Evolutionary conservation across 2,797 vertebrate genomes (phyloP), one percentile per base, ranked within the genome.

Genomic region (Uromys caudimaculatus): DNA sequence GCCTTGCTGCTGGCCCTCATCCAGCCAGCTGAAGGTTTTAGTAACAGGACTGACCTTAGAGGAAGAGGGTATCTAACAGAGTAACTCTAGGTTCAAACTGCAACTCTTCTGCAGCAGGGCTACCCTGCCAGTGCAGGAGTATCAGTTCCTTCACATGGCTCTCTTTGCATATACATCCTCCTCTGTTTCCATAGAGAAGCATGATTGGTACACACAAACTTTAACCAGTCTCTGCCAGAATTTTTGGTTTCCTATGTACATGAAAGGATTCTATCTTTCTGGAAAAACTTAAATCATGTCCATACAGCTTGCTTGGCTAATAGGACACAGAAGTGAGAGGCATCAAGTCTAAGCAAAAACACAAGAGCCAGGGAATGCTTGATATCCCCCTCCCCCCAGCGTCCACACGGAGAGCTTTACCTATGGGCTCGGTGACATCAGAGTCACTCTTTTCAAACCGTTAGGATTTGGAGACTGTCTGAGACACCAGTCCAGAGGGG

Each of bases 121-220:
- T 29, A 58, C 19, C 41, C 84, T 69, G 38, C 24, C 17, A 23
- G 44, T n/a, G 32, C 21, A 47, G 60, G 41, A 35, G 4, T 27
- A 12, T 27, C 38, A 75, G 3, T 27, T 44, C 41, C 41, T 44
- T 75, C 73, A 27, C 73, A 35, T n/a, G 50, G 5, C 71, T 24
- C 47, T 81, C 21, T 84, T 6, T 6, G 35, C 13, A 64, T 4
- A 82, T 11, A 29, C 3, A 3, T 17, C 19, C 23, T 21, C 50
- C 29, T 52, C 29, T 29, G 41, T 87, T 85, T 93, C 75, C 89
- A 52, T 44, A 32, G 54, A 78, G 88, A 93, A 75, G 27, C 29
- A 29, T 54, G 41, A 77, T 19, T 44, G 54, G 35, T 35, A 88
- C 11, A n/a, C 23, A 90, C 2, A 85, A 1, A 47, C 29, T 13